phyloP scores from a whole-genome alignment of 37 sponge, comb jelly and placozoan species.

The Aplysina aerophoba region DNA sequence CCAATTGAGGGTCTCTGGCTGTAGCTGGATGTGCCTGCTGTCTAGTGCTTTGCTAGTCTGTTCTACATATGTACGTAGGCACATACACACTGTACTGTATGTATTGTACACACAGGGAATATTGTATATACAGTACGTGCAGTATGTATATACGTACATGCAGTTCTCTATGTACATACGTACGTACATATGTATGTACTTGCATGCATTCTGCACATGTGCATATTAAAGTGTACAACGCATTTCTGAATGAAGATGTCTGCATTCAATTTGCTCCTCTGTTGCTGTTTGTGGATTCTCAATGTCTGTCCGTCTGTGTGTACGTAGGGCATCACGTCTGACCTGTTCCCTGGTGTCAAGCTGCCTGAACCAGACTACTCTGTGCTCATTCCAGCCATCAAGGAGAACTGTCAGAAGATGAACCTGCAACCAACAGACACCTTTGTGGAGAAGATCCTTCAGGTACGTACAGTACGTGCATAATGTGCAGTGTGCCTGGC shows the following conservation, averaged over 20 bases:
- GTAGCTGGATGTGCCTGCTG: neutral
- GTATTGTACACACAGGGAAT: neutral
- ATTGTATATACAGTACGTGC: neutral
- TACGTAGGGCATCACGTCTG: constrained; percentile 90
- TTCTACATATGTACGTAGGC: neutral
- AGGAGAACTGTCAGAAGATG: constrained; percentile 80
- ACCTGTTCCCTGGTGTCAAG: constrained; percentile 94
- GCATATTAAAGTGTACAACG: no score
- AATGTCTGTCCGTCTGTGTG: neutral
- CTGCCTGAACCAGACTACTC: constrained; percentile 97
- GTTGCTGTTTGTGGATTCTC: no score
- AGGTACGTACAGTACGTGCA: constrained; percentile 19
- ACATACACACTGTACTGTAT: neutral
- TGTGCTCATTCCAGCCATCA: constrained; percentile 75
- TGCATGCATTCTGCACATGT: neutral
- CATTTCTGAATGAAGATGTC: no score
- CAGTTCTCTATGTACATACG: neutral
- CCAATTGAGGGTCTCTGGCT: neutral
- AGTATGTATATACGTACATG: neutral
- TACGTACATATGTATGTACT: constrained; percentile 18
- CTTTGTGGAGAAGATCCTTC: constrained; percentile 83
- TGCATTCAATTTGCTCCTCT: no score
- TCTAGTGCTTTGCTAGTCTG: constrained; percentile 17
- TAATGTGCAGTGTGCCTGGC: neutral
- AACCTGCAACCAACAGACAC: constrained; percentile 90